A percentile compares a stretch with the other conserved stretches of the same genome.
Evolutionary conservation across 2,888 invertebrate genomes (phyloP).

Genomic region (Carterocephalus palaemon): DNA sequence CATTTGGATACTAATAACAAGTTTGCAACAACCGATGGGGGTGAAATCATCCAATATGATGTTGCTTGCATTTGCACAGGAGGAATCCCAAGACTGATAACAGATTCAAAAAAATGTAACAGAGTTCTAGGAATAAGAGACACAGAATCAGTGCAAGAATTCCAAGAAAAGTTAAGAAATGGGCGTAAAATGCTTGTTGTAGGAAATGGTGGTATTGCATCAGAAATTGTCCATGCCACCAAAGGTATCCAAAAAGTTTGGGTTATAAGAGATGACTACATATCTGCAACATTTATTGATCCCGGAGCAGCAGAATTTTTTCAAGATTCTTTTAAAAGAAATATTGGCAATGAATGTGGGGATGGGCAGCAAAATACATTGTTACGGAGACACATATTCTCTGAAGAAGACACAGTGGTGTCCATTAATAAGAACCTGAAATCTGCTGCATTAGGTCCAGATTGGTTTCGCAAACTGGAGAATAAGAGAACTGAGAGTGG

Average conservation of each 20-base stretch:
- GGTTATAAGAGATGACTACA: conserved; percentile 95
- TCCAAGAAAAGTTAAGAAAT: conserved; percentile 83
- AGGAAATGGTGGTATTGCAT: conserved; percentile 99
- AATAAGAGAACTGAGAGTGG: conserved; percentile 74
- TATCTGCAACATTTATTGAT: conserved; percentile 96
- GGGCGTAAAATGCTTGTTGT: conserved; percentile 89
- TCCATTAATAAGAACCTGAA: conserved; percentile 67
- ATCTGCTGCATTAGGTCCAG: conserved; percentile 97
- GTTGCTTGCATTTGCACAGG: conserved; percentile 95
- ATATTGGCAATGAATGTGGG: conserved; percentile 25
- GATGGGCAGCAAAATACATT: conserved; percentile 43
- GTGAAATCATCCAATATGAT: conserved; percentile 82
- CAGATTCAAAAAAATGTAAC: conserved; percentile 75
- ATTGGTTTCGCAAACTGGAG: conserved; percentile 90
- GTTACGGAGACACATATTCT: conserved; percentile 83
- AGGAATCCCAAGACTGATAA: conserved; percentile 89
- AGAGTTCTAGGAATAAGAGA: conserved; percentile 94
- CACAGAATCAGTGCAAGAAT: conserved; percentile 92
- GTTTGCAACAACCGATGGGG: conserved; percentile 74
- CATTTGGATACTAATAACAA: conserved; percentile 78
- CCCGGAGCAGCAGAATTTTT: conserved; percentile 97
- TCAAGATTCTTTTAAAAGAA: conserved; percentile 67
- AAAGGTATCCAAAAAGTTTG: conserved; percentile 91
- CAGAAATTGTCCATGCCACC: conserved; percentile 95
- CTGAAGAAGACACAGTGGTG: conserved; percentile 71